Conservation (phyloP, 2,113 vertebrate species). For the Xenopus tropicalis region DNA sequence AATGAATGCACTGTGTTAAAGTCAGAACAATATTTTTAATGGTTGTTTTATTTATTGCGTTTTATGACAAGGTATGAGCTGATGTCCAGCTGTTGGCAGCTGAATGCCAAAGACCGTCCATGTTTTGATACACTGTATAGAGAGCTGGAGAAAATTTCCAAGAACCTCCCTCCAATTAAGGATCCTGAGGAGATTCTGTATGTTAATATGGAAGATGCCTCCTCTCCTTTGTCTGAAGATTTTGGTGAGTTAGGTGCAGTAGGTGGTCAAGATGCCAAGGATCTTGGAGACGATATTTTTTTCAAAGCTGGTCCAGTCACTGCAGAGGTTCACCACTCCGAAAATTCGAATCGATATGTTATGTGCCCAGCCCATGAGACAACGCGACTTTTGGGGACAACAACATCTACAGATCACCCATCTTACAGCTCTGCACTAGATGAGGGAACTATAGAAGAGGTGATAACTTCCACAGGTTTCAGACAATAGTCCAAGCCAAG, state of each 20-base stretch:
- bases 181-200: slow-evolving; percentile 85
- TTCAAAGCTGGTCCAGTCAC: slow-evolving; percentile 68
- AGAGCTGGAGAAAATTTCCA: slow-evolving; percentile 77
- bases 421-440: slow-evolving; percentile 48
- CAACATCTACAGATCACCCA: slow-evolving; percentile 55
- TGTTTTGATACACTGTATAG: slow-evolving; percentile 71
- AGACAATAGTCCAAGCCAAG: not conserved
- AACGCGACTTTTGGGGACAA: slow-evolving; percentile 47
- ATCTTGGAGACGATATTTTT: slow-evolving; percentile 46
- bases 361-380: slow-evolving; percentile 77
- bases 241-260: slow-evolving; percentile 68
- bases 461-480: slow-evolving; percentile 15
- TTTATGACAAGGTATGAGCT: slow-evolving; percentile 70
- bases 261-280: slow-evolving; percentile 41
- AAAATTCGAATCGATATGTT: slow-evolving; percentile 74
- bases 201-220: slow-evolving; percentile 85
- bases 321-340: slow-evolving; percentile 68
- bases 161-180: slow-evolving; percentile 75
- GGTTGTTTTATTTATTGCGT: not conserved
- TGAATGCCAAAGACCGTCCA: slow-evolving; percentile 80
- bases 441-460: slow-evolving; percentile 29
- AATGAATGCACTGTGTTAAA: too few relatives aligned
- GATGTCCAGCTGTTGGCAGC: slow-evolving; percentile 86
- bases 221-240: slow-evolving; percentile 53
- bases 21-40: too few relatives aligned